Conservation (phyloP, 2,113 vertebrate genomes). For the Clarias macrocephalus region DNA sequence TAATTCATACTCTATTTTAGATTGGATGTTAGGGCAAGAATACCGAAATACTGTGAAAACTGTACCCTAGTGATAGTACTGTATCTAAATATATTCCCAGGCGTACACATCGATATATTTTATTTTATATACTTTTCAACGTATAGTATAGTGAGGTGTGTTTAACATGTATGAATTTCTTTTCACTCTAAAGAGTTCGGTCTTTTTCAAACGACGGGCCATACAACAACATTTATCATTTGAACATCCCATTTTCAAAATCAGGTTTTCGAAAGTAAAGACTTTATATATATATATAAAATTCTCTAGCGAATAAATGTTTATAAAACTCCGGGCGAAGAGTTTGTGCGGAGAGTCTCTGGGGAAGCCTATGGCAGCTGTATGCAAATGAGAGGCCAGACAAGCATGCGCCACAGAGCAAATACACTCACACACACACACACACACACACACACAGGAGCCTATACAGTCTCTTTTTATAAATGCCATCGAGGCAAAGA, state of each 20-base stretch:
- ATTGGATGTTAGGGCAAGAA: not conserved
- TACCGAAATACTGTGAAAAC: not conserved
- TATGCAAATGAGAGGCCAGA: constrained; percentile 89
- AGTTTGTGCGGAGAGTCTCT: constrained; percentile 23
- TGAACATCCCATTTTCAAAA: not conserved
- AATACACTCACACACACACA: constrained; percentile 81
- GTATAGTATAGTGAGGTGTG: not conserved
- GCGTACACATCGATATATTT: not conserved
- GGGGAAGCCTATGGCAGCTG: constrained; percentile 79
- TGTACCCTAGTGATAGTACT: not conserved
- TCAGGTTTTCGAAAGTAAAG: not conserved
- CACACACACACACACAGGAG: constrained; percentile 76
- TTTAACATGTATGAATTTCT: not conserved
- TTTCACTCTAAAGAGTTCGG: not conserved
- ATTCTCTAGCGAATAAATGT: not conserved
- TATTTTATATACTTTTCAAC: not conserved
- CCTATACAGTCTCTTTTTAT: constrained; percentile 12
- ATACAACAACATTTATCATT: not conserved
- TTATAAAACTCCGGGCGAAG: not conserved
- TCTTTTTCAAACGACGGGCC: not conserved
- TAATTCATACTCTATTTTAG: not conserved
- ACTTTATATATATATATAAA: not conserved
- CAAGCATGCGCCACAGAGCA: constrained; percentile 85
- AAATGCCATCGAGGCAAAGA: constrained; percentile 74
- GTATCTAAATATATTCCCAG: not conserved